Base-by-base conservation (phyloP, 1,140 invertebrate species). In the Branchinecta lynchi region DNA sequence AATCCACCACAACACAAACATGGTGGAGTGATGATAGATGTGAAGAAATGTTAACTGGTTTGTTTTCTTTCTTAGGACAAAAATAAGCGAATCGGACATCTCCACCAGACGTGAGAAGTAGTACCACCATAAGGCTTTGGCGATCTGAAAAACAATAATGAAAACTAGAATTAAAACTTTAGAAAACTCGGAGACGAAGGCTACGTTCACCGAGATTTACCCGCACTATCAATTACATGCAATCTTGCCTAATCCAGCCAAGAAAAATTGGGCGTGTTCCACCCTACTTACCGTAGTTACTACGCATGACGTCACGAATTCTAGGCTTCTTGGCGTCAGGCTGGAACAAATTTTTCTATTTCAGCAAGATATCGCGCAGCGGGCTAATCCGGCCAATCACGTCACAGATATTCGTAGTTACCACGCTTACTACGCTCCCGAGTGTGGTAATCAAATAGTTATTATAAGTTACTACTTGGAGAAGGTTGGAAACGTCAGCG, bases 1-100 rank as follows among this genome's bases (percentile, higher is more conserved):
- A 73, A 96, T 93, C 92, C 93, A 98, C 90, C 92, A 96, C 17
- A 93, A 84, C 0, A 85, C 82, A 75, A 94, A 92, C 89, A 94
- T 94, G 0, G 89, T 92, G 7, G 90, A 90, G 76, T 94, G 92
- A 78, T 95, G 92, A 76, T 94, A 94, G 0, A 94, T 86, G 73
- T 95, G 92, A 6, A 95, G 81, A 78, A 94, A 94, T 10, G 89
- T 91, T 68, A 95, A 78, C 77, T 94, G 91, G 72, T 86, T 86
- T 70, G 88, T 85, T 75, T 94, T 94, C 77, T 93, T 93, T 45
- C 91, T 82, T 44, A 94, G 76, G 70, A 94, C 92, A 74, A 94
- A 92, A 82, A 94, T 94, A 73, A 90, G 84, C 0, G 93, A 96
- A 77, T 97, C 94, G 73, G 89, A 85, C 78, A 98, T 93, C 79